Conservation (phyloP, 2,888 invertebrate genomes). For the Rhabditophanes sp. region DNA sequence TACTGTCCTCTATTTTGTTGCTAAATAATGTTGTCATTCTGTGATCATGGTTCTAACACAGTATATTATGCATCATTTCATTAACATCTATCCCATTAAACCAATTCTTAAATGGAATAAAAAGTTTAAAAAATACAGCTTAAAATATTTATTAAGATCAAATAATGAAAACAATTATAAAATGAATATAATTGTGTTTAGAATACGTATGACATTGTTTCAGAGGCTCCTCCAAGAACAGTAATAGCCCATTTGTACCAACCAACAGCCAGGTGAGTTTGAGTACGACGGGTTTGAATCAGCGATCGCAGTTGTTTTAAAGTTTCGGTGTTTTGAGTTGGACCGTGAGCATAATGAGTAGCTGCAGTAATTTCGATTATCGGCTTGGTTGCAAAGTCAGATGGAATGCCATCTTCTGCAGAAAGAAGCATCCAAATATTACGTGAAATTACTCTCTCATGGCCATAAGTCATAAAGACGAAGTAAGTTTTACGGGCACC, state of each 20-base stretch:
- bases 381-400: conserved; percentile 8
- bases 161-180: too few species aligned
- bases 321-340: conserved; percentile 34
- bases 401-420: conserved; percentile 12
- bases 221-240: conserved; percentile 4
- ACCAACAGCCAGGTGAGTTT: conserved; percentile 22
- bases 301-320: conserved; percentile 28
- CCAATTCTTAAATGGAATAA: too few species aligned
- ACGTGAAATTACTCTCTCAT: conserved; percentile 25
- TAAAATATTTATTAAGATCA: too few species aligned
- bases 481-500: conserved; percentile 29
- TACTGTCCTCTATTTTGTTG: too few species aligned
- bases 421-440: conserved; percentile 29
- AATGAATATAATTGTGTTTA: background rate
- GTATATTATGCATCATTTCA: too few species aligned
- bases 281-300: conserved; percentile 21
- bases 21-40: too few species aligned
- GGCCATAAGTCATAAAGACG: conserved; percentile 39
- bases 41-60: too few species aligned
- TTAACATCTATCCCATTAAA: too few species aligned
- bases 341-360: conserved; percentile 38
- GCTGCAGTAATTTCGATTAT: conserved; percentile 36
- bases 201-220: conserved; percentile 2
- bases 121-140: too few species aligned
- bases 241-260: conserved; percentile 6